Conservation (phyloP, 2,797 vertebrate genomes). For the Acomys russatus region DNA sequence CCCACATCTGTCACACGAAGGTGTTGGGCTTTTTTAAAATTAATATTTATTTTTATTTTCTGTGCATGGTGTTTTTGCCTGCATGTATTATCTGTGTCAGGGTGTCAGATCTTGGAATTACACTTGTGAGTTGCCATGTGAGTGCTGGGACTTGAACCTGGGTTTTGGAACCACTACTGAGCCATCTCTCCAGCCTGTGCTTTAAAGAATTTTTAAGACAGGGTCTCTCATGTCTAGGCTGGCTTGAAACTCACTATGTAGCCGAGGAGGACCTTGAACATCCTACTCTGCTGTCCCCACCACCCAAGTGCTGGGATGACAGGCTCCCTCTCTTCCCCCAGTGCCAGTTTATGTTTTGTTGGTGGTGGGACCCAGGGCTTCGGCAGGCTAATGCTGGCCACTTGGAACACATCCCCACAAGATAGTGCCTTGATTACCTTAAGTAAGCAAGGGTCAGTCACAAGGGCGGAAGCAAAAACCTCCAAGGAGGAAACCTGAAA, state of each 20-base stretch:
- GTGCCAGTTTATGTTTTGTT: not conserved
- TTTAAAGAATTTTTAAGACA: not conserved
- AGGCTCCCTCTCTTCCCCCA: not conserved
- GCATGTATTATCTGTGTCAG: not conserved
- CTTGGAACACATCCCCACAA: not conserved
- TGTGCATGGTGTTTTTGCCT: not conserved
- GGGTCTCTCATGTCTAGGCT: not conserved
- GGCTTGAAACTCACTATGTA: not conserved
- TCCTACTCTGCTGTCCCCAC: not conserved
- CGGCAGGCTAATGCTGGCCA: not conserved
- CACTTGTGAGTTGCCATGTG: not conserved
- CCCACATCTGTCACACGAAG: not conserved
- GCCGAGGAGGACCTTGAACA: not conserved
- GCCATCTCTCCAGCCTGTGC: not conserved
- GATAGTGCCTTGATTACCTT: not conserved
- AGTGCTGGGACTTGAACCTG: not conserved
- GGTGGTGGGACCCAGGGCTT: not conserved
- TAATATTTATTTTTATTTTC: not conserved
- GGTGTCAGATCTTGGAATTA: not conserved
- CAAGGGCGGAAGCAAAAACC: not conserved
- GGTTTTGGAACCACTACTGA: not conserved
- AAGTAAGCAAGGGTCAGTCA: not conserved
- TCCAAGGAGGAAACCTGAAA: constrained; percentile 20
- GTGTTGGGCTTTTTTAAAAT: not conserved
- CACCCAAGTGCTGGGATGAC: not conserved